Evolutionary conservation across 2,888 invertebrate species (phyloP).

Genomic region (Tinea trinotella): DNA sequence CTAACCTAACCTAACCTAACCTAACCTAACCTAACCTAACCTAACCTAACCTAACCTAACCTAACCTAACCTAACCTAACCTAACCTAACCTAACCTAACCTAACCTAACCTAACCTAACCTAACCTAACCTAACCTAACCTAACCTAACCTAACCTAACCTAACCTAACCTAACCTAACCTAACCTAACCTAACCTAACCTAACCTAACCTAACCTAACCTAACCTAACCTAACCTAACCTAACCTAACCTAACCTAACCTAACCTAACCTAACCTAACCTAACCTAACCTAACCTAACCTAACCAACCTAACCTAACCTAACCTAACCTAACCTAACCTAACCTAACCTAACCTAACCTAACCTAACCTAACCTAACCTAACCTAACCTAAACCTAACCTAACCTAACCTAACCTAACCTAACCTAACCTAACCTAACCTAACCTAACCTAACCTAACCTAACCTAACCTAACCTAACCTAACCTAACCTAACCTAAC

Average conservation of each 20-base stretch:
- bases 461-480: constrained; percentile 23
- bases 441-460: constrained; percentile 22
- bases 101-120: constrained; percentile 22
- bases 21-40: constrained; percentile 21
- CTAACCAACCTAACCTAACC: too few relatives aligned
- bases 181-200: constrained; percentile 21
- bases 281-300: constrained; percentile 23
- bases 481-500: constrained; percentile 4
- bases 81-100: too few relatives aligned
- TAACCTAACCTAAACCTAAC: constrained; percentile 22
- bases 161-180: constrained; percentile 22
- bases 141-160: constrained; percentile 21
- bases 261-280: constrained; percentile 20
- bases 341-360: constrained; percentile 13
- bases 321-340: too few relatives aligned
- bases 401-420: constrained; percentile 22
- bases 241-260: constrained; percentile 20
- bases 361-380: constrained; percentile 18
- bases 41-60: too few relatives aligned
- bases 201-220: constrained; percentile 22
- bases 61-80: constrained; percentile 23
- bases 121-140: constrained; percentile 19
- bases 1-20: constrained; percentile 23
- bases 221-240: constrained; percentile 23
- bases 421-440: constrained; percentile 21